Evolutionary conservation across 2,888 invertebrate genomes (phyloP), one percentile per base, ranked within the genome.

Genomic region (Amphipyra berbera): DNA sequence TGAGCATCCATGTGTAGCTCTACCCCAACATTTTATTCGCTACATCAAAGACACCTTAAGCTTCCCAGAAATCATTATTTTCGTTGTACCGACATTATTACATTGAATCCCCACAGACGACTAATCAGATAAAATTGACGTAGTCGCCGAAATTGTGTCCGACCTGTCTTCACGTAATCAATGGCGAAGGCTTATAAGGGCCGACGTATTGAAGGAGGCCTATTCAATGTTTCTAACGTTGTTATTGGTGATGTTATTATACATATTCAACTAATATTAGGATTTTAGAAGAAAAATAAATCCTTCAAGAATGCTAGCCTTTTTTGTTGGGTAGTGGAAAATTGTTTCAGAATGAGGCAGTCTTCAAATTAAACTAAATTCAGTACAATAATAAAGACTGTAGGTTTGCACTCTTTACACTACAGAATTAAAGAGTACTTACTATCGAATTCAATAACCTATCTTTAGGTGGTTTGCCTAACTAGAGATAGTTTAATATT

Each of bases 41-140:
- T 15, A 49, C 47, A 64, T 55, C 55, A 66, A 68, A 65, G 57
- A 46, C 48, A 73, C 56, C 64, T 59, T 64, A 68, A 74, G 62
- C 59, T 62, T 61, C 61, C 58, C 41, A 56, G 46, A 44, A 55
- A 60, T 70, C 71, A 75, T 69, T 69, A 66, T 72, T 63, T 71
- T 47, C 53, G 45, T 73, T 62, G 54, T 49, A 63, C 48, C 42
- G 48, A 65, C 61, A 65, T 68, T 68, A 71, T 76, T 78, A 71
- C 53, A 61, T 63, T 45, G 79, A 79, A 79, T 79, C 85, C 82
- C 80, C 41, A 73, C 55, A 62, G 78, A 79, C 66, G 63, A 63
- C 69, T 85, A 86, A 86, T 86, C 78, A 81, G 78, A 83, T 83
- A 73, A 79, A 83, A 82, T 83, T 83, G 85, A 82, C 78, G 61